phyloP scores from a whole-genome alignment of 2,797 vertebrate genomes.

The Cuniculus paca region DNA sequence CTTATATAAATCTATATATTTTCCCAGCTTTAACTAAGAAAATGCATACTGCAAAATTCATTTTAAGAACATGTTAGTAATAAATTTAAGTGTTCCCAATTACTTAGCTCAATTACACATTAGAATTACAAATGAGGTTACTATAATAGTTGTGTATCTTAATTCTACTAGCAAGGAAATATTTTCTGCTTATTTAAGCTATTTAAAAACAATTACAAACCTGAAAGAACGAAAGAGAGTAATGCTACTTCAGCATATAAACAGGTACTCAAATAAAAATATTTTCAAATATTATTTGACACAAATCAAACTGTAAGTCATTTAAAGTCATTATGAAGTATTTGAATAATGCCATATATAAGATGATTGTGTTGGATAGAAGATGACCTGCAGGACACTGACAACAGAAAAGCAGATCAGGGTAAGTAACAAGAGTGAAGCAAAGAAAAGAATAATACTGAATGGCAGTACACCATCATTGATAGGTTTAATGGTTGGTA shows the following conservation, averaged over 20 bases:
- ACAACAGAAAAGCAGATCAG: not conserved
- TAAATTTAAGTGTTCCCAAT: not conserved
- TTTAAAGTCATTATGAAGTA: not conserved
- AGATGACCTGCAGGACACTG: not conserved
- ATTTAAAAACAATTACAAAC: not conserved
- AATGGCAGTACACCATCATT: not conserved
- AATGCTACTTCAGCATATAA: not conserved
- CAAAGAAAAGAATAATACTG: not conserved
- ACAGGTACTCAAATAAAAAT: not conserved
- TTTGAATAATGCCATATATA: not conserved
- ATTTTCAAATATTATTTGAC: not conserved
- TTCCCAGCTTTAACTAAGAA: not conserved
- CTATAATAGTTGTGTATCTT: not conserved
- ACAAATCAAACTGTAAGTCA: not conserved
- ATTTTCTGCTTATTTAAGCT: not conserved
- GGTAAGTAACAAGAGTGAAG: not conserved
- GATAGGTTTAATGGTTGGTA: not conserved
- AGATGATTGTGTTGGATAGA: not conserved
- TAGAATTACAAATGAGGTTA: not conserved
- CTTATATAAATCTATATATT: not conserved
- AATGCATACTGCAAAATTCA: not conserved
- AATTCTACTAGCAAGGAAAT: not conserved
- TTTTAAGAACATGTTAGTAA: not conserved
- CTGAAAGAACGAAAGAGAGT: not conserved
- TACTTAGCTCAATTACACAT: not conserved